Base-by-base conservation (phyloP, 2,888 invertebrate species). In the Lycophotia porphyrea region DNA sequence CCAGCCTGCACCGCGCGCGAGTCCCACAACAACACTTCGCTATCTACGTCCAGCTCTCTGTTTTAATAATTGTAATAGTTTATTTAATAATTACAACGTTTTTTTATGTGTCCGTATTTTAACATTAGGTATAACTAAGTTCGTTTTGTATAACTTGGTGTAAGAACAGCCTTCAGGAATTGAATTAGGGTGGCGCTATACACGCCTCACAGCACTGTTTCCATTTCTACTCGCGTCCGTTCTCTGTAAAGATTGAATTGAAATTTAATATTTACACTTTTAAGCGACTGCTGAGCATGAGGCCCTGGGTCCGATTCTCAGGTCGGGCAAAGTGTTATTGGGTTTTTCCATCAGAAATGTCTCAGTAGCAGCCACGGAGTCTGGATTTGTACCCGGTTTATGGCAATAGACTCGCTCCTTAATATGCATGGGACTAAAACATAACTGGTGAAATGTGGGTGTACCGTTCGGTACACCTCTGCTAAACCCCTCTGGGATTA, bases 131-230 rank as follows among this genome's bases (percentile, higher is more conserved):
- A 96, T 95, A 96, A 95, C 95, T 96, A 96, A 95, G 94, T 95
- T 96, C 94, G 95, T 96, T 94, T 94, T 96, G 96, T 96, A 96
- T 96, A 96, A 96, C 96, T 96, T 96, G 96, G 96, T 96, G 96
- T 96, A 96, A 96, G 96, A 96, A 96, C 96, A 96, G 96, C 96
- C 96, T 96, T 96, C 94, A 96, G 95, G 95, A 96, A 96, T 96
- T 96, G 96, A 96, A 95, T 94, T 92, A 95, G 92, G 93, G 93
- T 95, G 96, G 95, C 94, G 95, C 92, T 94, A 95, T 92, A 95
- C 91, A 91, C 96, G 93, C 96, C 96, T 98, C 98, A 98, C 97
- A 98, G 98, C 97, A 98, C 98, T 93, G 98, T 98, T 97, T 98
- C 98, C 98, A 98, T 98, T 97, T 98, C 98, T 90, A 98, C 98